Conservation (phyloP, 2,797 vertebrate species). For the Serranus cabrilla region DNA sequence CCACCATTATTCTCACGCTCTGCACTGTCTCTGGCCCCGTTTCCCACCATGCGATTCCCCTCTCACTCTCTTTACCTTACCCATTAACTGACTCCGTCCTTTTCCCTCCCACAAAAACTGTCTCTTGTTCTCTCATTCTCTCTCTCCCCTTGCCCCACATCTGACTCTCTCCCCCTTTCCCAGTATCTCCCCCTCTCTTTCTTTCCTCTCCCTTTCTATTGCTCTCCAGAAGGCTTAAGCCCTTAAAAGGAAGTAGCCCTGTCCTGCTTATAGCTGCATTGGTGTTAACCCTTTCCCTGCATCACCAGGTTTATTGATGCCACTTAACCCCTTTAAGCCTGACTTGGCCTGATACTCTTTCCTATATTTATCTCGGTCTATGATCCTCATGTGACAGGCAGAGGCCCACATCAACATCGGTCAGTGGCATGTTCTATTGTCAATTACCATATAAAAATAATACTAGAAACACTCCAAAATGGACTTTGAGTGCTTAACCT, state of each 20-base stretch:
- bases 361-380: not conserved
- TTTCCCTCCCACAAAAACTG: conserved; percentile 39
- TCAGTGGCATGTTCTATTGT: not conserved
- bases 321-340: conserved; percentile 32
- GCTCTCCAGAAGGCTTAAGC: conserved; percentile 66
- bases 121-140: conserved; percentile 28
- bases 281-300: conserved; percentile 74
- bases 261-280: conserved; percentile 62
- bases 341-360: not conserved
- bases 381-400: not conserved
- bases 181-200: conserved; percentile 43
- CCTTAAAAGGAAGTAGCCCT: conserved; percentile 84
- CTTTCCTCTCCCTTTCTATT: conserved; percentile 28
- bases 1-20: conserved; percentile 48
- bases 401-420: not conserved
- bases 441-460: not conserved
- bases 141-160: conserved; percentile 42
- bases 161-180: conserved; percentile 56
- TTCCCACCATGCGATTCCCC: conserved; percentile 48
- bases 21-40: not conserved
- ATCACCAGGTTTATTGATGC: conserved; percentile 28
- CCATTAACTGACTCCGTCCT: conserved; percentile 44
- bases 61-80: conserved; percentile 47
- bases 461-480: not conserved
- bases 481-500: not conserved